Percentiles rank a stretch among this genome's conserved stretches.
phyloP scores from a whole-genome alignment of 2,888 invertebrate species.

The Harpalus rubripes region DNA sequence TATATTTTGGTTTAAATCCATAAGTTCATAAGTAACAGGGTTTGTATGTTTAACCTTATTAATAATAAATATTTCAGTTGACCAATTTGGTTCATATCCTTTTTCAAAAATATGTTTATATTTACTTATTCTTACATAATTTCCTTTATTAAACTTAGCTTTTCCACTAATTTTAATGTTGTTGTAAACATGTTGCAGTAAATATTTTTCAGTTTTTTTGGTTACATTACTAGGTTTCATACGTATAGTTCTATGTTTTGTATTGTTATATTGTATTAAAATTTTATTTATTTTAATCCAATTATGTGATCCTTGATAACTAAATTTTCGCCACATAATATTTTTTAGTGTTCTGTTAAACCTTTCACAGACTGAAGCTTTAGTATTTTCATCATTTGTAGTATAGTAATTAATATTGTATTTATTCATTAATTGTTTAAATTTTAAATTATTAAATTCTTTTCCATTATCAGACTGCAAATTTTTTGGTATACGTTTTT shows the following conservation, averaged over 20 bases:
- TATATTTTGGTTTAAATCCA: background rate
- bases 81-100: slow-evolving; percentile 41
- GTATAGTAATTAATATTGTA: slow-evolving; percentile 26
- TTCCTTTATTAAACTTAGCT: slow-evolving; percentile 10
- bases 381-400: slow-evolving; percentile 10
- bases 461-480: slow-evolving; percentile 18
- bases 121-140: slow-evolving; percentile 42
- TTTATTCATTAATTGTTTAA: slow-evolving; percentile 14
- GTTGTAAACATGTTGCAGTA: slow-evolving; percentile 19
- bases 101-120: slow-evolving; percentile 15
- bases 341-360: slow-evolving; percentile 23
- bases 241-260: slow-evolving; percentile 32
- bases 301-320: slow-evolving; percentile 7
- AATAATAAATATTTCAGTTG: slow-evolving; percentile 40
- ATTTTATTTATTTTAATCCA: slow-evolving; percentile 24
- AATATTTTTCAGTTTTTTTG: slow-evolving; percentile 13
- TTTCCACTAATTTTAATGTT: slow-evolving; percentile 23
- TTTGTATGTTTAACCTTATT: slow-evolving; percentile 25
- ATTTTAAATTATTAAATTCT: slow-evolving; percentile 34
- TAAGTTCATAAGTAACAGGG: slow-evolving; percentile 33
- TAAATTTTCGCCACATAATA: slow-evolving; percentile 34
- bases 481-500: slow-evolving; percentile 1
- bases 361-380: slow-evolving; percentile 9
- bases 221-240: slow-evolving; percentile 23
- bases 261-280: slow-evolving; percentile 16